These are phyloP conservation scores for Pelobates fuscus DNA, from an alignment of 2,113 vertebrate genomes.

Conservation along the genomic window DNA sequence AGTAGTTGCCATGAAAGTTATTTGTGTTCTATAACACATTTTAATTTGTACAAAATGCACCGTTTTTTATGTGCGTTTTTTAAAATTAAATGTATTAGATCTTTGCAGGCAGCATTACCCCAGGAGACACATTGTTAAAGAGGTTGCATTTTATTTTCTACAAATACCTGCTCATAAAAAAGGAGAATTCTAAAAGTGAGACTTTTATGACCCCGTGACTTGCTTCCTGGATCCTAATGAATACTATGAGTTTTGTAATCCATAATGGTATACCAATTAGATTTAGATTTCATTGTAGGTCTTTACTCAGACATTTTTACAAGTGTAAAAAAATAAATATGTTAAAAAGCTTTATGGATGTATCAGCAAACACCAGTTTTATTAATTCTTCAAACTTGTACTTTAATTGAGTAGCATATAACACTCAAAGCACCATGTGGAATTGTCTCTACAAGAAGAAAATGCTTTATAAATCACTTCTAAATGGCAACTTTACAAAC, in stretches of 20 bases:
- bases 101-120: neutral
- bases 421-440: constrained; percentile 33
- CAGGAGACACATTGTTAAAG: constrained; percentile 8
- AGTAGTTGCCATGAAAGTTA: too few relatives aligned
- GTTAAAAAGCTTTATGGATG: constrained; percentile 24
- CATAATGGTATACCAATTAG: constrained; percentile 11
- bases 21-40: too few relatives aligned
- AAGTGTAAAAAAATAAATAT: neutral
- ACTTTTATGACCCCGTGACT: constrained; percentile 32
- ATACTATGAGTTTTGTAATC: constrained; percentile 1
- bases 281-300: neutral
- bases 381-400: constrained; percentile 13
- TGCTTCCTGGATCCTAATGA: constrained; percentile 33
- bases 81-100: neutral
- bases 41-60: too few relatives aligned
- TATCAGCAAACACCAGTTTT: constrained; percentile 17
- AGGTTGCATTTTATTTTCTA: constrained; percentile 9
- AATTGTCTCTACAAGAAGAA: constrained; percentile 21
- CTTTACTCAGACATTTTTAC: constrained; percentile 13
- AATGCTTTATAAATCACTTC: constrained; percentile 7
- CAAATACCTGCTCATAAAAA: constrained; percentile 41
- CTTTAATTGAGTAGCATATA: constrained; percentile 1
- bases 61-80: too few relatives aligned
- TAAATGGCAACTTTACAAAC: constrained; percentile 27
- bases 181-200: constrained; percentile 42